Evolutionary conservation across 2,797 vertebrate genomes (phyloP).

Genomic region (Pseudochromis fuscus): DNA sequence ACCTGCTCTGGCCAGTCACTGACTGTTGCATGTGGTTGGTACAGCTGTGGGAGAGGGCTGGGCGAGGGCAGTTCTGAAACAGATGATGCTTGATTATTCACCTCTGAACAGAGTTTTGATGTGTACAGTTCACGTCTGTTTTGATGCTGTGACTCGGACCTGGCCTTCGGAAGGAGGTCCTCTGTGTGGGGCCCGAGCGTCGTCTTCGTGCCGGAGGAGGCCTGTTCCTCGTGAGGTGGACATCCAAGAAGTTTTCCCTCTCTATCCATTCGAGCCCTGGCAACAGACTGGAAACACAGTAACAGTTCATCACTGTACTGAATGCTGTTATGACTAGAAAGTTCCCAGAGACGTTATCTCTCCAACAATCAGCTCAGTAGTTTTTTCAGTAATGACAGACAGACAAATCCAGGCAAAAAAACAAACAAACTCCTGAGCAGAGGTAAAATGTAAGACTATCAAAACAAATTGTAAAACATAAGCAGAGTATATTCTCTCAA

Average conservation of each 20-base stretch:
- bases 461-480: neutral
- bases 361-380: no score
- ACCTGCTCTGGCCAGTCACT: conserved; percentile 85
- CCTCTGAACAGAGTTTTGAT: neutral
- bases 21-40: conserved; percentile 78
- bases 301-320: conserved; percentile 14
- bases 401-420: no score
- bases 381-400: no score
- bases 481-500: neutral
- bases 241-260: conserved; percentile 88
- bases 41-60: conserved; percentile 81
- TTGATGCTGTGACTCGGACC: conserved; percentile 69
- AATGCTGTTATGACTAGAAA: neutral
- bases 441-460: no score
- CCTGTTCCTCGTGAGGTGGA: conserved; percentile 88
- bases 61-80: conserved; percentile 84
- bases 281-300: conserved; percentile 76
- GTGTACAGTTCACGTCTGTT: neutral
- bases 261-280: conserved; percentile 87
- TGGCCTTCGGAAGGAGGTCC: conserved; percentile 84
- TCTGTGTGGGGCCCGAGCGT: conserved; percentile 83
- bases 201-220: conserved; percentile 86
- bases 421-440: no score
- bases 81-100: conserved; percentile 14
- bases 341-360: no score